Evolutionary conservation across 2,888 invertebrate species (phyloP).

Genomic region (Eupithecia tripunctaria): DNA sequence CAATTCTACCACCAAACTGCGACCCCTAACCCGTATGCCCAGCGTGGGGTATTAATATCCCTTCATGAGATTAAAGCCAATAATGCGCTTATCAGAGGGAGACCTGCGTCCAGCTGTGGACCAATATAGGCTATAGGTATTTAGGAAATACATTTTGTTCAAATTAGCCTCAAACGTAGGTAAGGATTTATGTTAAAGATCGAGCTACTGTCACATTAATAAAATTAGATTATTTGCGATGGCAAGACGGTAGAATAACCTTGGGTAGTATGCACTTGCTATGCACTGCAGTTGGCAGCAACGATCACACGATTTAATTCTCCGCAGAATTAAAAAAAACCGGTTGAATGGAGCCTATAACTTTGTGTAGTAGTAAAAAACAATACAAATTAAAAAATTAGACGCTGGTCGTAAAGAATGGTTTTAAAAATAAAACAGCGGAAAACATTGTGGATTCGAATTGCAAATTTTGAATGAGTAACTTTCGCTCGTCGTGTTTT

Average conservation of each 20-base stretch:
- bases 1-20: too few species aligned
- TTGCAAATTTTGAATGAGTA: not conserved
- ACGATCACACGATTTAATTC: constrained; percentile 46
- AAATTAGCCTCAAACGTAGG: not conserved
- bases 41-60: too few species aligned
- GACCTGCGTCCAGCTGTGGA: too few species aligned
- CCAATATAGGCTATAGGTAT: too few species aligned
- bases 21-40: too few species aligned
- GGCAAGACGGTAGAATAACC: constrained; percentile 68
- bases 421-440: not conserved
- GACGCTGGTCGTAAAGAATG: not conserved
- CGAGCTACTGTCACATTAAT: constrained; percentile 23
- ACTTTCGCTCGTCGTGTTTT: not conserved
- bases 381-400: not conserved
- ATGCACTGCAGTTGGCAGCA: constrained; percentile 64
- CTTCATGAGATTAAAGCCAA: too few species aligned
- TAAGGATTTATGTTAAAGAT: not conserved
- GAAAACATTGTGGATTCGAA: not conserved
- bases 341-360: not conserved
- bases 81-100: too few species aligned
- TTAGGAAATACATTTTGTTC: too few species aligned
- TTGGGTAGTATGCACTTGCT: constrained; percentile 58
- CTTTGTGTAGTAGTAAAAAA: not conserved
- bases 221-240: constrained; percentile 55
- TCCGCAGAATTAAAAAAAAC: not conserved